Conservation (phyloP, 2,888 invertebrate genomes). For the Prosapia bicincta region DNA sequence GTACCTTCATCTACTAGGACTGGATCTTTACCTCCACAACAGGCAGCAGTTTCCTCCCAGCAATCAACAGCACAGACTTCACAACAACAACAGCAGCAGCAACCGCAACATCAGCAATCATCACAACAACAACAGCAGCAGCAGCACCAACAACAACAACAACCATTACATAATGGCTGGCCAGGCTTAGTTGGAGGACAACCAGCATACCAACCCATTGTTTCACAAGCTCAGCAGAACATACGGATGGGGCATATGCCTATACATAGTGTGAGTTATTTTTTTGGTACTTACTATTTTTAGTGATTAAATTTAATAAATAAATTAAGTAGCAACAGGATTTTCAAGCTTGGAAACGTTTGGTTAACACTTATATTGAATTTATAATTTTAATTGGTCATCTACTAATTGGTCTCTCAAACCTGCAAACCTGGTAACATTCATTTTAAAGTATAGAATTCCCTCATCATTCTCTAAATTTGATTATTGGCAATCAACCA, state of each 20-base stretch:
- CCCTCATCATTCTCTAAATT: too few species aligned
- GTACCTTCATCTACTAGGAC: conserved; percentile 17
- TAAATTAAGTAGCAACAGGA: too few species aligned
- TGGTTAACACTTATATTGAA: too few species aligned
- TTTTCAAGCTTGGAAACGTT: too few species aligned
- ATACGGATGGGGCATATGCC: not conserved
- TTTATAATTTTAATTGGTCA: too few species aligned
- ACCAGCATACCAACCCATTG: conserved; percentile 46
- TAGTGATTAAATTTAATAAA: too few species aligned
- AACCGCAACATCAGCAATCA: not conserved
- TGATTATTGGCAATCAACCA: too few species aligned
- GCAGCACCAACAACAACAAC: conserved; percentile 30
- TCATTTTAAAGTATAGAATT: too few species aligned
- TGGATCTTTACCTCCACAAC: conserved; percentile 12
- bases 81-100: not conserved
- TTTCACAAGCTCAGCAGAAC: conserved; percentile 28
- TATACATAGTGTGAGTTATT: not conserved
- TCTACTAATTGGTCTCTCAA: too few species aligned
- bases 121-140: not conserved
- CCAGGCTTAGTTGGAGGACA: conserved; percentile 49
- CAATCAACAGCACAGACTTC: not conserved
- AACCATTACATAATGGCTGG: conserved; percentile 48
- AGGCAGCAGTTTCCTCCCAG: not conserved
- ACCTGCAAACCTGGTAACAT: too few species aligned
- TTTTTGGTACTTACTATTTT: too few species aligned